Evolutionary conservation across 1,140 invertebrate genomes (phyloP).

Genomic region (Tetramorium parvispinum): DNA sequence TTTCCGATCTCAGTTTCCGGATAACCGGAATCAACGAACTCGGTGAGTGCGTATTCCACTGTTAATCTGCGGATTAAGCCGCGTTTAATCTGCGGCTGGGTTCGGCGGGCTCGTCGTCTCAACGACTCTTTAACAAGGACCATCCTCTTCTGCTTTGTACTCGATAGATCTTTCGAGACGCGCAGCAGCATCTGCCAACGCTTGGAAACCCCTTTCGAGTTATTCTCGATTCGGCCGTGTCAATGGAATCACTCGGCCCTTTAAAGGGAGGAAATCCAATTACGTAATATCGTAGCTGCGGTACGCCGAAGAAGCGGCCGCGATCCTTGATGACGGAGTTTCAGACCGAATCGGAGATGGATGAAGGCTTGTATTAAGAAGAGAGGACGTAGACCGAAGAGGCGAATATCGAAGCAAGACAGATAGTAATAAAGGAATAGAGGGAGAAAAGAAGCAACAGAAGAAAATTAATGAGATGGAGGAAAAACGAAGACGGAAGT

Average conservation of each 20-base stretch:
- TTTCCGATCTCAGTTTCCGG: constrained; percentile 62
- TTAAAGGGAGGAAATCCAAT: constrained; percentile 76
- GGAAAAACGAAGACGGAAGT: too few species aligned
- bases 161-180: constrained; percentile 48
- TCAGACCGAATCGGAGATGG: constrained; percentile 30
- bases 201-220: constrained; percentile 72
- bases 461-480: background rate
- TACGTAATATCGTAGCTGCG: constrained; percentile 76
- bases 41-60: constrained; percentile 64
- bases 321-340: constrained; percentile 68
- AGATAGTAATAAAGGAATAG: background rate
- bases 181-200: constrained; percentile 67
- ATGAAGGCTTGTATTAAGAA: constrained; percentile 4
- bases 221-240: constrained; percentile 74
- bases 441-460: background rate
- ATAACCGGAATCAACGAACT: constrained; percentile 50
- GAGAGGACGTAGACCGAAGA: background rate
- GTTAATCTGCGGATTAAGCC: constrained; percentile 70
- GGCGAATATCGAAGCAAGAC: background rate
- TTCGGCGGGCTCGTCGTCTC: constrained; percentile 56
- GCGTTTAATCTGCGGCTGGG: constrained; percentile 68
- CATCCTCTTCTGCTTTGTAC: constrained; percentile 68
- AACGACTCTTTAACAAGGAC: constrained; percentile 67
- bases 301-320: constrained; percentile 68
- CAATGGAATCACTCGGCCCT: constrained; percentile 74